Evolutionary conservation across 2,113 vertebrate genomes (phyloP), one percentile per base, ranked within the genome.

Genomic region (Hemiprocne comata): DNA sequence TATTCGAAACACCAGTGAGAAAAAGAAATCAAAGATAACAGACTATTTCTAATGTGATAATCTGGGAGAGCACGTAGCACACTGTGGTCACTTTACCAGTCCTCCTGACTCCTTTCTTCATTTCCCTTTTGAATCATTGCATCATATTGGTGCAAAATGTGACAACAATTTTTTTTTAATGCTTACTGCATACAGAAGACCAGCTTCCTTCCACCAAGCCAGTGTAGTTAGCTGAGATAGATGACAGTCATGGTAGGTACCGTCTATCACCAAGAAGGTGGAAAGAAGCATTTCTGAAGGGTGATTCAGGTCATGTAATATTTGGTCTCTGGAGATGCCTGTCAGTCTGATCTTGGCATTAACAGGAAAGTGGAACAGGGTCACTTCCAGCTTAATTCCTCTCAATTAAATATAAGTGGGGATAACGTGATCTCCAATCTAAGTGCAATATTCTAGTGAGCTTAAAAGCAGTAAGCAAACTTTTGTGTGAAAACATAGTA

Each of bases 381-480:
- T 71, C 57, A 28, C 79, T 86, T 81, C 76, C 64, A 84, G 42
- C 26, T 93, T 75, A 67, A 67, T 77, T 93, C 67, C 36, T 91
- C 90, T 77, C 72, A 29, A 34, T 73, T 90, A 86, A 80, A 73
- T 75, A 6, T 55, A 67, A 78, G 26, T 3, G 1, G 48, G 28
- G 53, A 34, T 87, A 81, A 60, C 0, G 1, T 44, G 86, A 83
- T 51, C 57, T 60, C 72, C 60, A 81, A 60, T 15, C 34, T 84
- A 89, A 87, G 93, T 95, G 93, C 33, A 86, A 90, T 96, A 96
- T 83, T 79, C 58, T 61, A 44, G 38, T 36, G 46, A 90, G 57
- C 29, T 93, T 95, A 87, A 24, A 9, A 50, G 36, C 48, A 50
- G 89, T 93, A 86, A 96, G 89, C 69, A 73, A 87, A 60, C 11